Evolutionary conservation across 2,113 vertebrate genomes (phyloP).

Genomic region (Cygnus atratus): DNA sequence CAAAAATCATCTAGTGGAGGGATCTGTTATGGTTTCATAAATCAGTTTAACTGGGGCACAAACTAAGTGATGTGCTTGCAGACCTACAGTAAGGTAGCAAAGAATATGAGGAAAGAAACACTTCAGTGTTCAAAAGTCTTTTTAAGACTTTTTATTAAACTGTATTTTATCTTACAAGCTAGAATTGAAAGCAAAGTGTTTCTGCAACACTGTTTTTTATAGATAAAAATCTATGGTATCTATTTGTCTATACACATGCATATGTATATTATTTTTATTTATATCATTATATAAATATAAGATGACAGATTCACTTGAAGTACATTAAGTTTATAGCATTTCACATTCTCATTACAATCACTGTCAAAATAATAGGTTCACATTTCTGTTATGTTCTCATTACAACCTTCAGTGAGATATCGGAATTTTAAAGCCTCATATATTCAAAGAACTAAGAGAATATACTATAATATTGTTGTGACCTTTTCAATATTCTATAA

Average conservation of each 20-base stretch:
- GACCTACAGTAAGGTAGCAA: background rate
- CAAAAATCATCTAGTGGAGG: background rate
- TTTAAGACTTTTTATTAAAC: background rate
- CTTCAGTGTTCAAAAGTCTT: background rate
- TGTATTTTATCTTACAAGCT: background rate
- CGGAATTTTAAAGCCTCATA: conserved; percentile 66
- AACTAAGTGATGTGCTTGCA: background rate
- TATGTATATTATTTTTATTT: background rate
- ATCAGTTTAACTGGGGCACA: background rate
- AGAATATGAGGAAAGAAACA: background rate
- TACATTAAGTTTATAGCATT: conserved; percentile 60
- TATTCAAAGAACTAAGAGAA: conserved; percentile 62
- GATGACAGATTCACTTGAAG: background rate
- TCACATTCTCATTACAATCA: conserved; percentile 64
- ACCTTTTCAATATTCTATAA: conserved; percentile 75
- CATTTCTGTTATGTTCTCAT: conserved; percentile 65
- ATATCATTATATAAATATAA: background rate
- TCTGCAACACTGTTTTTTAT: background rate
- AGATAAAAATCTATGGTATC: background rate
- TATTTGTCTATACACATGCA: background rate
- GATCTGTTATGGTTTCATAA: background rate
- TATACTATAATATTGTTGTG: conserved; percentile 23
- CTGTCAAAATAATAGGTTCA: conserved; percentile 69
- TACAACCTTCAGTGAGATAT: conserved; percentile 53
- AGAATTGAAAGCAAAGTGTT: conserved; percentile 4